Percentiles rank a stretch among this genome's conserved stretches.
Evolutionary conservation across 2,797 vertebrate genomes (phyloP).

Genomic region (Oryzias sinensis): DNA sequence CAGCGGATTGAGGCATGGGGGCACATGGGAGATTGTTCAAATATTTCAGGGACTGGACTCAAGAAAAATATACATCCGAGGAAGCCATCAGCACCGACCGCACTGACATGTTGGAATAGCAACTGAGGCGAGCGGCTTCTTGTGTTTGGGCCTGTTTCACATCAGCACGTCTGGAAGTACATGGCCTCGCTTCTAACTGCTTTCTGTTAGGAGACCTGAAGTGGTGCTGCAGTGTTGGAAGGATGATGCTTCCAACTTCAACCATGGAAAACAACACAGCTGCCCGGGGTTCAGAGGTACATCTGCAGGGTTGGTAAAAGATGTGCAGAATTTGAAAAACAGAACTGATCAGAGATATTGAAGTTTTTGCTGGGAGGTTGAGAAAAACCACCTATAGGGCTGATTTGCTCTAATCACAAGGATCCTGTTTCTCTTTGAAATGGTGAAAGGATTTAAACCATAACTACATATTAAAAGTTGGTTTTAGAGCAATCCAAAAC

Average conservation of each 20-base stretch:
- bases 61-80: constrained; percentile 33
- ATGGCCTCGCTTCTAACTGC: constrained; percentile 33
- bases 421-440: no score
- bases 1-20: constrained; percentile 27
- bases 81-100: constrained; percentile 6
- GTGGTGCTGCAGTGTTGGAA: constrained; percentile 8
- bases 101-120: constrained; percentile 13
- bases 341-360: no score
- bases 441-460: no score
- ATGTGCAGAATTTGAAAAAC: no score
- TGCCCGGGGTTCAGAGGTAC: constrained; percentile 14
- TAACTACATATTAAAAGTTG: no score
- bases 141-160: constrained; percentile 42
- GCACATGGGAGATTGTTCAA: constrained; percentile 33
- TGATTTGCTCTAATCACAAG: no score
- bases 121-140: constrained; percentile 17
- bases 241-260: constrained; percentile 16
- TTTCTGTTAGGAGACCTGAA: constrained; percentile 20
- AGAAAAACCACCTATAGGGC: no score
- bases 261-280: constrained; percentile 25
- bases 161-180: constrained; percentile 38
- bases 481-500: no score
- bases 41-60: constrained; percentile 33
- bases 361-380: no score
- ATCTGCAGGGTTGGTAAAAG: neutral